Evolutionary conservation across 2,888 invertebrate species (phyloP), one percentile per base, ranked within the genome.

Genomic region (Minunthozetes semirufus): DNA sequence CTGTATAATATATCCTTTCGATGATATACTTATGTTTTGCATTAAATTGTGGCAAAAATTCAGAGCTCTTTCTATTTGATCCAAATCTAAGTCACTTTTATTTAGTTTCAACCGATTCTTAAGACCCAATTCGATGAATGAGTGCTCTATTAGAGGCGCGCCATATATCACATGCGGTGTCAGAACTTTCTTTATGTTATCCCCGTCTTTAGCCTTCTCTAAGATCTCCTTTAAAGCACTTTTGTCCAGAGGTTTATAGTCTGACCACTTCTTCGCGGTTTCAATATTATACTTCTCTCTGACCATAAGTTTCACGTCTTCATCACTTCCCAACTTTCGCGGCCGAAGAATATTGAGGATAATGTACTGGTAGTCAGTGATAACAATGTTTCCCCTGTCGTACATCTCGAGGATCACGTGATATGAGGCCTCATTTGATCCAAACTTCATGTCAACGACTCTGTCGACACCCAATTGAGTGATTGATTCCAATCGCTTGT

Each of bases 401-500:
- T 96, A 99, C 27, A 99, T 83, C 83, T 99, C 99, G 73, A 99
- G 82, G 79, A 99, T 91, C 0, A 99, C 86, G 83, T 99, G 98
- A 84, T 95, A 95, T 0, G 95, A 83, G 15, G 78, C 79, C 72
- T 80, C 79, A 70, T 78, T 78, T 4, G 77, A 76, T 15, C 99
- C 99, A 85, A 99, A 99, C 83, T 96, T 93, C 71, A 99, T 84
- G 83, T 96, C 92, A 17, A 99, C 88, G 70, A 99, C 91, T 82
- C 99, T 88, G 84, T 99, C 99, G 6, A 90, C 87, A 1, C 98
- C 98, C 0, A 99, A 83, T 84, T 98, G 97, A 2, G 84, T 85
- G 0, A 97, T 85, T 70, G 86, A 87, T 84, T 97, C 97, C 1
- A 99, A 84, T 4, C 99, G 88, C 82, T 97, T 94, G 83, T 97